Base-by-base conservation (phyloP, 2,797 vertebrate species). In the Coregonus sp. region DNA sequence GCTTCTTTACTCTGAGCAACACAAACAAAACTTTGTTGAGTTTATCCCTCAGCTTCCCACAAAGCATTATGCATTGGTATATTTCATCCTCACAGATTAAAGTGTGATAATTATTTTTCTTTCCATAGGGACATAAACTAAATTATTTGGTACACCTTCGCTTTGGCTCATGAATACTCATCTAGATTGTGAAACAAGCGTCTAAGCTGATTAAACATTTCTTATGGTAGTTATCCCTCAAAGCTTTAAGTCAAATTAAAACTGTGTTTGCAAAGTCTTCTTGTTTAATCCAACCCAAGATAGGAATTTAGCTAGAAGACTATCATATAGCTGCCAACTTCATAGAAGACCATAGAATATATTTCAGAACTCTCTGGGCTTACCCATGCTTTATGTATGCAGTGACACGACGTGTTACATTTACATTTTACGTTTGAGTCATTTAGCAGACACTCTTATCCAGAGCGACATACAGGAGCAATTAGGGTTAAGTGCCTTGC, bases 191-290 rank as follows among this genome's bases (percentile, higher is more conserved):
- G 40, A 76, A 78, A 50, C n/a, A 20, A 77, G 70, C 63, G 72
- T 40, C 69, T 69, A 50, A 77, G 76, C 79, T 84, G 71, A 81
- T 84, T 83, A 82, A 83, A 84, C 72, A 80, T 59, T 31, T 72
- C 63, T 74, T 61, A 75, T 73, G 74, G 40, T 72, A 65, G 70
- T 71, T 78, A 70, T 56, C 77, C 74, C 75, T 78, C 61, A 47
- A 47, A 82, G 78, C 81, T 72, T 61, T 33, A 51, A 82, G 69
- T 77, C 72, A 84, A 85, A 84, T 87, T 81, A 86, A 87, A 86
- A 85, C 72, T 73, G 66, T 82, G 81, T 87, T 85, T 84, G 79
- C 79, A 54, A 29, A 78, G 74, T 70, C 61, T 84, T 77, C 75
- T 50, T 73, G 76, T 77, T 81, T 82, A 86, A 84, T 81, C 79